These are phyloP conservation scores for Metallyticus violacea DNA, from an alignment of 2,888 invertebrate genomes.

Conservation along the genomic window DNA sequence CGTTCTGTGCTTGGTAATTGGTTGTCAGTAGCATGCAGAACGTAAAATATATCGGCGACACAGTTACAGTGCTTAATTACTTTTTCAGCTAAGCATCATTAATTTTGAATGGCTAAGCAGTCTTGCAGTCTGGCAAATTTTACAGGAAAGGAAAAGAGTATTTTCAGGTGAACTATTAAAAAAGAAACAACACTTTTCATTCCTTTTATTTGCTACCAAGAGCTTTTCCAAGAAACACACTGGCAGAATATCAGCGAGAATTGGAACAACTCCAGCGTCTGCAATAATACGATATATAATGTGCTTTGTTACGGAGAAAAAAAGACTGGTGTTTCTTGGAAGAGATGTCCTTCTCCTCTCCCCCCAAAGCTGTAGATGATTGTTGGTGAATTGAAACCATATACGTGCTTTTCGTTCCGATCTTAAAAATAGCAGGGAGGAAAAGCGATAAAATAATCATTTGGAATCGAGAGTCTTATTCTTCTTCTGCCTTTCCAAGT, in stretches of 20 bases:
- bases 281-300: not conserved
- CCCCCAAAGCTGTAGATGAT: no score
- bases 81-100: not conserved
- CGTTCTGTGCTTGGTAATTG: no score
- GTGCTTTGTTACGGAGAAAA: not conserved
- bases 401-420: no score
- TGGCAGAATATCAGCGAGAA: not conserved
- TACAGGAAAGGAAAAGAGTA: not conserved
- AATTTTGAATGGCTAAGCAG: not conserved
- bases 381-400: no score
- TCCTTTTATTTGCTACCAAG: not conserved
- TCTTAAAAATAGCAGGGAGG: no score
- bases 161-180: not conserved
- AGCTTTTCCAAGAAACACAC: not conserved
- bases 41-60: no score
- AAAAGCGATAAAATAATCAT: no score
- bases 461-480: no score
- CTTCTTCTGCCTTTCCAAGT: no score
- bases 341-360: no score
- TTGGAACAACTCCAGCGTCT: not conserved
- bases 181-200: not conserved
- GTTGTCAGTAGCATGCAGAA: no score
- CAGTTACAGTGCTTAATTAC: no score
- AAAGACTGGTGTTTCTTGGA: not conserved
- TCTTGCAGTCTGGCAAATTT: not conserved